A percentile compares a stretch with the other conserved stretches of the same genome.
phyloP scores from a whole-genome alignment of 2,888 invertebrate genomes.

The Cetonia aurata region DNA sequence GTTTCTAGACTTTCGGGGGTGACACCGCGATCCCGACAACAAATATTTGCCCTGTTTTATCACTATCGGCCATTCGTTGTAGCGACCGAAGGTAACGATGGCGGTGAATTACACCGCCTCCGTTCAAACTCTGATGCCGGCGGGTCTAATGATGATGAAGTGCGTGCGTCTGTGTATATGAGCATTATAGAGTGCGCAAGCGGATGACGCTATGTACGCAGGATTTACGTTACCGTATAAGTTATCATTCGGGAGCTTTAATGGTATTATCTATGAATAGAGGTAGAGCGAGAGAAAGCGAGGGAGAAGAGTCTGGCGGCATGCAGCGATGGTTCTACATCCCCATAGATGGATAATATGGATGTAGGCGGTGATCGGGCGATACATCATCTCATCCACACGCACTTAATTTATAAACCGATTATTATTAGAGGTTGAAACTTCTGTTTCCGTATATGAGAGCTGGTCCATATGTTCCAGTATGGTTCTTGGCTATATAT shows the following conservation, averaged over 20 bases:
- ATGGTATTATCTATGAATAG: constrained; percentile 49
- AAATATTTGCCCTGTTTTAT: constrained; percentile 45
- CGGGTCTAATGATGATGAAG: constrained; percentile 51
- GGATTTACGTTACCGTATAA: constrained; percentile 46
- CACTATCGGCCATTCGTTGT: constrained; percentile 41
- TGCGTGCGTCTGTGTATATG: constrained; percentile 49
- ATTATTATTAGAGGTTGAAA: constrained; percentile 30
- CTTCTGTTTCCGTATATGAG: constrained; percentile 30
- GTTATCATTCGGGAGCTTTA: constrained; percentile 51
- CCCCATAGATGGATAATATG: constrained; percentile 10
- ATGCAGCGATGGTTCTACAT: constrained; percentile 11
- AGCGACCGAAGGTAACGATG: constrained; percentile 20
- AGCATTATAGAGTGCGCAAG: constrained; percentile 34
- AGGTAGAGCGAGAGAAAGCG: constrained; percentile 21
- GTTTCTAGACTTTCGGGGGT: constrained; percentile 24
- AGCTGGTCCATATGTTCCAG: neutral
- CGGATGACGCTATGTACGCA: constrained; percentile 31
- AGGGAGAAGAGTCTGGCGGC: constrained; percentile 17
- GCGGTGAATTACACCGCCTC: constrained; percentile 22
- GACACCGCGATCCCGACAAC: constrained; percentile 22
- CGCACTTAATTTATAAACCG: constrained; percentile 36
- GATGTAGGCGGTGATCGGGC: constrained; percentile 23
- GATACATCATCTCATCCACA: constrained; percentile 33
- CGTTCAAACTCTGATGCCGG: constrained; percentile 19
- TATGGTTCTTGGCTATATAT: neutral